A percentile compares a stretch with the other conserved stretches of the same genome.
phyloP scores from a whole-genome alignment of 2,113 vertebrate species.

The Psophia crepitans region DNA sequence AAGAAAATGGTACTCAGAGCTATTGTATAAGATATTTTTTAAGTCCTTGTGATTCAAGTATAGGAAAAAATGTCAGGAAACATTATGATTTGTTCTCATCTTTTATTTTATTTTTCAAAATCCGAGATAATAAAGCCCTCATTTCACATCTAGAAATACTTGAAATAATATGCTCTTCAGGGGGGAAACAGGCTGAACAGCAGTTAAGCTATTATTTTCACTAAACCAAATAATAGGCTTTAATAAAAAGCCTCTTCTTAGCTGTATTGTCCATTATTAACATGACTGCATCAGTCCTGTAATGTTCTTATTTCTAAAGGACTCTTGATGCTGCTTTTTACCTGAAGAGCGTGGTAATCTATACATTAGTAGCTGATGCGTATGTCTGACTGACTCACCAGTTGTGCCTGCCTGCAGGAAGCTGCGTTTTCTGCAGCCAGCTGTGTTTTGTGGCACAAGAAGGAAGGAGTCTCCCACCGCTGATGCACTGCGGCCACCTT shows the following conservation, averaged over 20 bases:
- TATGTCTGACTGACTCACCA: not conserved
- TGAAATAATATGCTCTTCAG: conserved; percentile 35
- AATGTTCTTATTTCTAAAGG: not conserved
- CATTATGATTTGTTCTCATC: not conserved
- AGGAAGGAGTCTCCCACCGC: not conserved
- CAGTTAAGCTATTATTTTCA: conserved; percentile 41
- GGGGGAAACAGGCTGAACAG: not conserved
- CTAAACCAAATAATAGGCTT: conserved; percentile 27
- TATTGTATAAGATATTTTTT: not conserved
- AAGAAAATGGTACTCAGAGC: conserved; percentile 9
- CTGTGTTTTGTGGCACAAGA: not conserved
- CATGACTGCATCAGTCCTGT: not conserved
- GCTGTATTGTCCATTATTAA: not conserved
- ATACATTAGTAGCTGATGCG: not conserved
- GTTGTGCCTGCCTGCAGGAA: not conserved
- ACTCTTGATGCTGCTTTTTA: not conserved
- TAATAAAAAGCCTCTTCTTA: conserved; percentile 28
- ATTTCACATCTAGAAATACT: conserved; percentile 28
- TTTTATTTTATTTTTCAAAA: conserved; percentile 24
- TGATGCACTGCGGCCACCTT: not conserved
- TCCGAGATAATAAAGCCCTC: not conserved
- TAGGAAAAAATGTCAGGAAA: not conserved
- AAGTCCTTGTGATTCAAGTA: conserved; percentile 14
- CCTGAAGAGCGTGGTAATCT: not conserved
- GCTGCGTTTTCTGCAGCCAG: fast-evolving